Percentiles rank a stretch among this genome's conserved stretches.
Conservation (phyloP, 2,113 vertebrate genomes). For the Rhynchomys soricoides region DNA sequence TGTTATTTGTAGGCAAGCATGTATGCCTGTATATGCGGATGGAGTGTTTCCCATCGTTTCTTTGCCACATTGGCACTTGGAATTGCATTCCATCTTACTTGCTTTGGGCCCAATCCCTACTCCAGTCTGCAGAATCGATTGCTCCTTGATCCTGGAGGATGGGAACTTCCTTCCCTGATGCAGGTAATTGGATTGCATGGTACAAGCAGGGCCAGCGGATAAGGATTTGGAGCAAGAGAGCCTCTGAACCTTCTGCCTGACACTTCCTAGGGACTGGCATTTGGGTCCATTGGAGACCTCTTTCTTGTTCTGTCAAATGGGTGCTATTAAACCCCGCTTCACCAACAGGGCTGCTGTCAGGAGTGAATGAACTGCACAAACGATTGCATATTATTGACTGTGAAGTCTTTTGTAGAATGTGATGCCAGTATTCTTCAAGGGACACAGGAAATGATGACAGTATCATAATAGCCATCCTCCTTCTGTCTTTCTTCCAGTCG, state of each 20-base stretch:
- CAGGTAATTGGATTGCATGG: neutral
- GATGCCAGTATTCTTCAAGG: neutral
- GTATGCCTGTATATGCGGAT: neutral
- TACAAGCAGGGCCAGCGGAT: neutral
- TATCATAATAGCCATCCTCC: neutral
- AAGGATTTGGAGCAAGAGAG: neutral
- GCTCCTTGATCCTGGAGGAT: neutral
- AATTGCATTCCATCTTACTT: neutral
- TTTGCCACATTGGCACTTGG: neutral
- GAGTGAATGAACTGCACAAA: neutral
- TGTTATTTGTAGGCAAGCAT: neutral
- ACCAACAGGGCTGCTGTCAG: neutral
- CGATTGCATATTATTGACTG: neutral
- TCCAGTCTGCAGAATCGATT: neutral
- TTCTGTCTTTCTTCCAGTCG: slow-evolving; percentile 81
- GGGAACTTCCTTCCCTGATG: neutral
- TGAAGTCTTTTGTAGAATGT: neutral
- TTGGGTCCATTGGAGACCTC: neutral
- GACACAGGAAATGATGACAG: neutral
- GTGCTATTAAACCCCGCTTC: neutral
- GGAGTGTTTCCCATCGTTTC: neutral
- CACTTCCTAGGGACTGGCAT: neutral
- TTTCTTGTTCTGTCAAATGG: neutral
- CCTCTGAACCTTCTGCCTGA: neutral
- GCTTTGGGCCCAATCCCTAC: neutral